Evolutionary conservation across 2,113 vertebrate species (phyloP), one percentile per base, ranked within the genome.

Genomic region (Saguinus imperator): DNA sequence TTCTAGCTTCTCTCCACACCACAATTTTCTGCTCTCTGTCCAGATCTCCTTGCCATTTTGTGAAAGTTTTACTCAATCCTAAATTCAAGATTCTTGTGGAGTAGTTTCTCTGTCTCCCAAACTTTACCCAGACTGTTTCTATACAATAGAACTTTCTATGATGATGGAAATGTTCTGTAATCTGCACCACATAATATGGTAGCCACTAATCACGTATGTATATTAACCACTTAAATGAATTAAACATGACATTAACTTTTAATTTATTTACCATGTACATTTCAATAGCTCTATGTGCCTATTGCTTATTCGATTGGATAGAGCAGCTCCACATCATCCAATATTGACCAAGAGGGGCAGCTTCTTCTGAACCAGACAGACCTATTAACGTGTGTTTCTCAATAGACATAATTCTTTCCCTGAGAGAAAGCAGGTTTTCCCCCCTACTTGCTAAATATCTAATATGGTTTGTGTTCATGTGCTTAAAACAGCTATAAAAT

Each of bases 201-300:
- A 86, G 32, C 58, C 50, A 45, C 37, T 82, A 45, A 57, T 40
- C 25, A 68, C 45, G 11, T 72, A 57, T 90, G 57, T 8, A 37
- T 48, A 8, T 25, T 40, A 57, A 81, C 68, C 68, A 52, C 79
- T 90, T n/a, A 88, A 84, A 73, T 75, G 68, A 85, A 91, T 87
- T 77, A 58, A 94, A 57, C 12, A 2, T 64, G 27, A 72, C 52
- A 93, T 64, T 95, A 86, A 64, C 77, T 94, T 89, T 88, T 76
- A 90, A 75, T 68, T 92, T 32, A 57, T 85, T 89, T 70, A 52
- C 5, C 61, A 35, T 84, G 64, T 84, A 57, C 23, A 77, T 89
- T 57, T 55, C 23, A 72, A 43, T 58, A 87, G 57, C 84, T 89
- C 23, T 11, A 18, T 79, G 43, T 77, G 40, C 25, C 45, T 75